These are phyloP conservation scores for Tyto alba DNA, from an alignment of 2,113 vertebrate species.

Conservation along the genomic window DNA sequence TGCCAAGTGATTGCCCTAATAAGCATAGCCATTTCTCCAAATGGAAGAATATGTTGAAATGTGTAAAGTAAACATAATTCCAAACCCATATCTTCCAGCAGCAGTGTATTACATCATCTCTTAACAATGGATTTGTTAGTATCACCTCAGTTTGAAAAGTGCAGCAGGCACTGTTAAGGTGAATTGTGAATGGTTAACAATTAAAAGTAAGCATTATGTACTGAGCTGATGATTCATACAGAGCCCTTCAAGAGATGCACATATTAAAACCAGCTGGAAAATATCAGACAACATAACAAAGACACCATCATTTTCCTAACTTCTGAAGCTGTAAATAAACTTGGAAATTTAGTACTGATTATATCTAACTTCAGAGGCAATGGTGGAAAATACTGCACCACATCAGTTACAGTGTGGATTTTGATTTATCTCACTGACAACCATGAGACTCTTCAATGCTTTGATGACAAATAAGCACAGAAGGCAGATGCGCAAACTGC, in stretches of 20 bases:
- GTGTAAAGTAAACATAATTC: not conserved
- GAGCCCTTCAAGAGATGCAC: not conserved
- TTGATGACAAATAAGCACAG: not conserved
- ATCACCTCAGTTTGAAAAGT: not conserved
- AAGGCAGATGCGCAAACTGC: not conserved
- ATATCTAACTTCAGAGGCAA: not conserved
- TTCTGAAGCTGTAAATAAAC: not conserved
- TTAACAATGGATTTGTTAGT: constrained; percentile 20
- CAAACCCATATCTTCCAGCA: not conserved
- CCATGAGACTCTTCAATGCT: not conserved
- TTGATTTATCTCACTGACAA: not conserved
- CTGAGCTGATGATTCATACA: not conserved
- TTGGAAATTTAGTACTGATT: not conserved
- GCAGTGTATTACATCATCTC: not conserved
- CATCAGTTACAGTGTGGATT: not conserved
- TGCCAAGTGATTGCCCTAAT: not conserved
- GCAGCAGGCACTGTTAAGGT: not conserved
- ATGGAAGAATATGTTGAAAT: not conserved
- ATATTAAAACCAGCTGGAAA: constrained; percentile 49
- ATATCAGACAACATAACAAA: not conserved
- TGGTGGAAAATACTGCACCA: not conserved
- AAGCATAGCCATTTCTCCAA: not conserved
- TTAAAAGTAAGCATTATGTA: not conserved
- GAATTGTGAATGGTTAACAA: constrained; percentile 26
- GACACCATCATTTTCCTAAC: not conserved